phyloP scores from a whole-genome alignment of 2,113 vertebrate genomes.

The Phocoena phocoena region DNA sequence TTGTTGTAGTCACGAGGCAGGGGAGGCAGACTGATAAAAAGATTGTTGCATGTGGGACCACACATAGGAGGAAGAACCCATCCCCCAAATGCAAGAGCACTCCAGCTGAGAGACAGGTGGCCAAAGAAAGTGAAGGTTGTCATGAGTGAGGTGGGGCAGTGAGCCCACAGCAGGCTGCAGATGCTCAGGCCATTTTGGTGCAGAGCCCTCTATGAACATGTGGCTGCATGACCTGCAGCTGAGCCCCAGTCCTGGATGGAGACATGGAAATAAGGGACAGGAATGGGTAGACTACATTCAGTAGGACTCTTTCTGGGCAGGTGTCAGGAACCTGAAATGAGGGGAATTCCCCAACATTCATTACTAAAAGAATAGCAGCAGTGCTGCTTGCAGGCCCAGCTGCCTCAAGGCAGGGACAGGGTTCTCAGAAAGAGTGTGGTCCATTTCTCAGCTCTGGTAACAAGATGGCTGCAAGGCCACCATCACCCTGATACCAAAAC shows the following conservation, averaged over 20 bases:
- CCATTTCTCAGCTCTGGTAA: neutral
- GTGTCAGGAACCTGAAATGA: neutral
- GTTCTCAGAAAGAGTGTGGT: neutral
- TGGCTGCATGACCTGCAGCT: fast-evolving
- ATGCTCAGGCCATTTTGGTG: neutral
- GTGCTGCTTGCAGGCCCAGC: too few species aligned
- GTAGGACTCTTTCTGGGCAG: neutral
- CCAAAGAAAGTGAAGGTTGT: neutral
- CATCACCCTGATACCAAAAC: too few species aligned
- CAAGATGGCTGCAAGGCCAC: neutral
- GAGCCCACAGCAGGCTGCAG: neutral
- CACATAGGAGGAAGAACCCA: fast-evolving
- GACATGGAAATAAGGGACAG: fast-evolving
- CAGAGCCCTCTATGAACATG: fast-evolving
- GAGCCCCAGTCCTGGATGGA: neutral
- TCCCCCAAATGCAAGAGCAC: neutral
- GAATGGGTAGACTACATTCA: fast-evolving
- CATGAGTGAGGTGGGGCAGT: fast-evolving
- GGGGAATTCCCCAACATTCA: fast-evolving
- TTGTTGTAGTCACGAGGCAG: neutral
- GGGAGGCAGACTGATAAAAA: neutral
- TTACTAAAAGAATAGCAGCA: fast-evolving
- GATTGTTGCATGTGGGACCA: fast-evolving
- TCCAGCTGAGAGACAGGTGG: neutral
- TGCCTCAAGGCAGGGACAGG: neutral